Conservation (phyloP, 2,113 vertebrate species). For the Apteryx mantelli region DNA sequence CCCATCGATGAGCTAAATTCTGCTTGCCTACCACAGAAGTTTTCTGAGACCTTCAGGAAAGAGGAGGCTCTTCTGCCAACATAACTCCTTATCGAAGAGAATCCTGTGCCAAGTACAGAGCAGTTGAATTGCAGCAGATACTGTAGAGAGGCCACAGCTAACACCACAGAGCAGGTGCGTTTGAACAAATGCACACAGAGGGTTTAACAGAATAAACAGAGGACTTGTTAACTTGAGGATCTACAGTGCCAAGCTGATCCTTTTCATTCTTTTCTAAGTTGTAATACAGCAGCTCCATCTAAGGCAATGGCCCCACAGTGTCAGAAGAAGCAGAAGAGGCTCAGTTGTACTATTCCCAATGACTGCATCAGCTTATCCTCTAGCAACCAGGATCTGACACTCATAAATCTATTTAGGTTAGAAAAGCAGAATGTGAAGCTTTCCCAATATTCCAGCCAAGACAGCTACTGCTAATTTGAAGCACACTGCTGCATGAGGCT, state of each 20-base stretch:
- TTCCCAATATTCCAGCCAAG: background rate
- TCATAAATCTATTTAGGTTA: background rate
- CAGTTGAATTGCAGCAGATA: background rate
- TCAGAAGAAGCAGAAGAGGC: background rate
- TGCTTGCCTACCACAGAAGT: background rate
- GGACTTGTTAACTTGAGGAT: background rate
- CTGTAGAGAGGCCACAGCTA: background rate
- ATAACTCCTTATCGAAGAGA: background rate
- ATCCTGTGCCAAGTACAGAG: background rate
- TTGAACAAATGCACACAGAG: background rate
- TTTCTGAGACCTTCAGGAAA: background rate
- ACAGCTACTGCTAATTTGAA: background rate
- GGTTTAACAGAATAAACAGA: background rate
- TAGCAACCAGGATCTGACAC: background rate
- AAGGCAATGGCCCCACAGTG: background rate
- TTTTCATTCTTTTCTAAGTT: background rate
- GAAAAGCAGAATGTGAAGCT: background rate
- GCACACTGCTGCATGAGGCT: background rate
- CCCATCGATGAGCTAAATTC: background rate
- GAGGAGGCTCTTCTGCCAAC: background rate
- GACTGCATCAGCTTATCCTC: background rate
- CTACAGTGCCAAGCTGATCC: background rate
- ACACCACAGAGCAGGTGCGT: background rate
- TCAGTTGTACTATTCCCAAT: background rate
- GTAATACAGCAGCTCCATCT: background rate